phyloP scores from a whole-genome alignment of 2,888 invertebrate species.

The Glyphotaelius pellucidus region DNA sequence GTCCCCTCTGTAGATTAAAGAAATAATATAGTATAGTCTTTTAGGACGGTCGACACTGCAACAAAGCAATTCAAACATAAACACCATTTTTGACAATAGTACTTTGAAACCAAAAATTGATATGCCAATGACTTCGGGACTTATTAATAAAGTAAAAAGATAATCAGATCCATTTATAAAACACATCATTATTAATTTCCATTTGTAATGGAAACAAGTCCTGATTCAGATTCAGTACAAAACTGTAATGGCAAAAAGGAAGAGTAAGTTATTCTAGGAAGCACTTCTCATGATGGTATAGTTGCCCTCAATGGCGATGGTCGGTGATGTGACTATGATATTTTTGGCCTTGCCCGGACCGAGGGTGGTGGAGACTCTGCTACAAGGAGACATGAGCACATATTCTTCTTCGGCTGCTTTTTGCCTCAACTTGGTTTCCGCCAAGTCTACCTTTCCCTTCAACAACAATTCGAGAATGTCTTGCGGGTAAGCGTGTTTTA shows the following conservation, averaged over 20 bases:
- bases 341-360: neutral
- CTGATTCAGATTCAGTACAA: neutral
- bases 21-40: neutral
- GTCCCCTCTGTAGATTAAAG: neutral
- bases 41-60: no score
- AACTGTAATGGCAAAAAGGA: neutral
- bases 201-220: slow-evolving; percentile 19
- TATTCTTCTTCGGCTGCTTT: slow-evolving; percentile 71
- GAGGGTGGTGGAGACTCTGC: neutral
- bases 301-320: slow-evolving; percentile 56
- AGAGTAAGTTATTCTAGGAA: neutral
- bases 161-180: slow-evolving; percentile 20
- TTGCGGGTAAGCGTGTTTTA: slow-evolving; percentile 70
- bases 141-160: neutral
- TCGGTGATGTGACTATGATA: slow-evolving; percentile 3
- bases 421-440: slow-evolving; percentile 69
- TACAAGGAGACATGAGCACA: slow-evolving; percentile 74
- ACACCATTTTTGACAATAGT: no score
- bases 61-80: no score
- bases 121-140: neutral
- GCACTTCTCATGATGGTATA: slow-evolving; percentile 62
- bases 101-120: neutral
- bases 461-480: slow-evolving; percentile 74
- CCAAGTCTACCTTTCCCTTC: slow-evolving; percentile 69
- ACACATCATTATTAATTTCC: slow-evolving; percentile 23